phyloP scores from a whole-genome alignment of 2,113 vertebrate genomes.

The Dicrurus megarhynchus region DNA sequence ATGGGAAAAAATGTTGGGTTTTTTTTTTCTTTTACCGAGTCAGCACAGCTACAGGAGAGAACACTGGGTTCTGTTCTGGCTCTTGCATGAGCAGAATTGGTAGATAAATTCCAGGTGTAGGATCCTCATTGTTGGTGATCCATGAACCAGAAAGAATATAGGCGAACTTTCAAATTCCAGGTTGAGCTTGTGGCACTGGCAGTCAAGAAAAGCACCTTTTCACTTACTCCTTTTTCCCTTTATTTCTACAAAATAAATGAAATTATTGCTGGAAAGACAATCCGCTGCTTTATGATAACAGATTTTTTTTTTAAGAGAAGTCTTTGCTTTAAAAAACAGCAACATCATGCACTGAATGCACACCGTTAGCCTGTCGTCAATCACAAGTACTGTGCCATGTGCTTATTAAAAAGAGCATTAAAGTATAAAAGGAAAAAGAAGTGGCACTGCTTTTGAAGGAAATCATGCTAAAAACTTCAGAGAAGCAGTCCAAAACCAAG shows the following conservation, averaged over 20 bases:
- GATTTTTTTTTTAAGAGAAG: not conserved
- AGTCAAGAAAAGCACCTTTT: not conserved
- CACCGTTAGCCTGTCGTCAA: not conserved
- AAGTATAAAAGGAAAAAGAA: not conserved
- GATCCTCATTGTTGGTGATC: not conserved
- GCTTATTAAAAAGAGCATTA: not conserved
- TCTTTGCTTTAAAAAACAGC: slow-evolving; percentile 13
- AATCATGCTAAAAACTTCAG: not conserved
- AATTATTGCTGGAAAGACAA: slow-evolving; percentile 42
- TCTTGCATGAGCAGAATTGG: not conserved
- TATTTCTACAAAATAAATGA: slow-evolving; percentile 49
- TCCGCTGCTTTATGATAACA: not conserved
- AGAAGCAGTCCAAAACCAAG: not conserved
- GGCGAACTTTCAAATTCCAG: not conserved
- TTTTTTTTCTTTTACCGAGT: not conserved
- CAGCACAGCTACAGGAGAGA: not conserved
- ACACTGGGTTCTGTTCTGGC: not conserved
- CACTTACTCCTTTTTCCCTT: not conserved
- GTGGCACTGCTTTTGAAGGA: not conserved
- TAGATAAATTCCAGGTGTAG: not conserved
- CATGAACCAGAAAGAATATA: not conserved
- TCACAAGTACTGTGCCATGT: not conserved
- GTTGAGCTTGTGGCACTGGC: not conserved
- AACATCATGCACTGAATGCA: not conserved
- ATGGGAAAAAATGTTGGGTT: not conserved